phyloP scores from a whole-genome alignment of 2,113 vertebrate species.

The Vireo altiloquus region DNA sequence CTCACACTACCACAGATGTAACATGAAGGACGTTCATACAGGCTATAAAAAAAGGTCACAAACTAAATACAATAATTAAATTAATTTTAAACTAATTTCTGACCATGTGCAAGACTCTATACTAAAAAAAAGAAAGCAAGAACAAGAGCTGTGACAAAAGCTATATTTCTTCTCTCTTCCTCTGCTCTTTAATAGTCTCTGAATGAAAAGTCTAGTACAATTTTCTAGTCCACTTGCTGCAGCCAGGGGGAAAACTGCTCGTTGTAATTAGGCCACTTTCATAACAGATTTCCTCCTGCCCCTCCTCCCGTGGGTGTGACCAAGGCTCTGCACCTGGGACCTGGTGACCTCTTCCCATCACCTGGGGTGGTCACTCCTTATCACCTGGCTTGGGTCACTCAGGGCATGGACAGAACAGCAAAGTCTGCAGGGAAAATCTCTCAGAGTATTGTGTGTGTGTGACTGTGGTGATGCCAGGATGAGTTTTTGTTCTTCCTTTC shows the following conservation, averaged over 20 bases:
- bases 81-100: neutral
- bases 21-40: neutral
- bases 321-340: neutral
- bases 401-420: accelerated
- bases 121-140: neutral
- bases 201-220: constrained; percentile 7
- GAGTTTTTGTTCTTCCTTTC: too few species aligned
- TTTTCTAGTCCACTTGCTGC: constrained; percentile 45
- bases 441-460: too few species aligned
- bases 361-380: too few species aligned
- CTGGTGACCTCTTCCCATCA: neutral
- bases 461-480: too few species aligned
- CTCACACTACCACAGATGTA: neutral
- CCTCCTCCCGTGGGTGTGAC: neutral
- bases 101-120: neutral
- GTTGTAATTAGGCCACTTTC: constrained; percentile 13
- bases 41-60: neutral
- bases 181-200: neutral
- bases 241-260: neutral
- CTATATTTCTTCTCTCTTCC: neutral
- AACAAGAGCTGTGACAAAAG: neutral
- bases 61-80: neutral
- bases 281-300: neutral
- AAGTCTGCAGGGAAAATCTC: accelerated
- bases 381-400: too few species aligned